phyloP scores from a whole-genome alignment of 2,113 vertebrate species.

The Stomatorhinus ivindoensis region DNA sequence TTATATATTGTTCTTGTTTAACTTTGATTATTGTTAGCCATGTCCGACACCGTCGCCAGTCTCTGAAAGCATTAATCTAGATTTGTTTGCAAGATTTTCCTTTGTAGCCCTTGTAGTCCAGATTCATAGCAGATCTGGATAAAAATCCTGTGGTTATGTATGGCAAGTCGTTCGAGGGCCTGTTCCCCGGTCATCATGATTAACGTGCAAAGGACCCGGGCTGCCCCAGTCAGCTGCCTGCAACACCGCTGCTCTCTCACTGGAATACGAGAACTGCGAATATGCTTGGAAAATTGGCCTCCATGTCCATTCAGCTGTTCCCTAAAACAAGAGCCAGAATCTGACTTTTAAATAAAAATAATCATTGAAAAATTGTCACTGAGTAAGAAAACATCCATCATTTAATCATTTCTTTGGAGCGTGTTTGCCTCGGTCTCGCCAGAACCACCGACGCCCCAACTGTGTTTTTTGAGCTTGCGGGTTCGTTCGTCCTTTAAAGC shows the following conservation, averaged over 20 bases:
- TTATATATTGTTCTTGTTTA: not conserved
- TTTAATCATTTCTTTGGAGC: not conserved
- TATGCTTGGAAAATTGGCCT: not conserved
- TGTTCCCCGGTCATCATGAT: not conserved
- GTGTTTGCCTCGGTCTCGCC: not conserved
- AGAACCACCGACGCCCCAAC: not conserved
- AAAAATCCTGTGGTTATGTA: not conserved
- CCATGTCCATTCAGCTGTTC: not conserved
- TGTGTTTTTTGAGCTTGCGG: not conserved
- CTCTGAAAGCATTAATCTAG: not conserved
- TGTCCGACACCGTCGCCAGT: not conserved
- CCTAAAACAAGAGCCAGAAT: not conserved
- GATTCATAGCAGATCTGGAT: not conserved
- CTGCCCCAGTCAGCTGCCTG: not conserved
- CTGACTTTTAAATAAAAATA: not conserved
- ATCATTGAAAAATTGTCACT: not conserved
- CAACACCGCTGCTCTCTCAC: too few species aligned
- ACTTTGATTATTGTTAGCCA: not conserved
- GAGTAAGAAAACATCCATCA: slow-evolving; percentile 1
- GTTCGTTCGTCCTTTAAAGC: not conserved
- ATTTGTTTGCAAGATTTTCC: not conserved
- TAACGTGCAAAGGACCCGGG: not conserved
- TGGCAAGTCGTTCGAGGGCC: not conserved
- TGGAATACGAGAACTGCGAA: not conserved
- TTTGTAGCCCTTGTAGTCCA: too few species aligned